Base-by-base conservation (phyloP, 2,113 vertebrate species). In the Microcebus tavaratra region DNA sequence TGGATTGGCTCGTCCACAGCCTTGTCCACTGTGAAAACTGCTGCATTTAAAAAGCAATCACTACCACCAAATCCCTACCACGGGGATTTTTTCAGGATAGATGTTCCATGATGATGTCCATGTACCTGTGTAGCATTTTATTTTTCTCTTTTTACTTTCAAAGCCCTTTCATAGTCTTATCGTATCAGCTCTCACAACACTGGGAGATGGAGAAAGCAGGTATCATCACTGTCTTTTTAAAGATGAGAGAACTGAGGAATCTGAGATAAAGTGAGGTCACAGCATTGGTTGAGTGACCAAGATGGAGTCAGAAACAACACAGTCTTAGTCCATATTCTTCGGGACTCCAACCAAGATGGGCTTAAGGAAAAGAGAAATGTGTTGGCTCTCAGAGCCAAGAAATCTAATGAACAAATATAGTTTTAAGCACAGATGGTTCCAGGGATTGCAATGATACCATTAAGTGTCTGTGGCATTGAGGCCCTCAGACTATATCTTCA, bases 181-280 rank as follows among this genome's bases (percentile, higher is more conserved):
- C 6, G 0, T 11, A 18, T 18, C 34, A 68, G 5, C 14, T 92
- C 18, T 80, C 63, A 63, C 1, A 50, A 61, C 29, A 11, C 0
- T n/a, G 14, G 34, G 27, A 18, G 8, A 6, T 13, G 63, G 42
- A 8, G 23, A 75, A 70, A 88, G 3, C 3, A 61, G 6, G 1
- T 72, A 14, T 50, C n/a, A 27, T 57, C 36, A 55, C 2, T 42
- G 0, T n/a, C 8, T n/a, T 94, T 91, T 48, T 10, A 42, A 10
- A 87, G 18, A 59, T 70, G 9, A 90, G 34, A 87, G 83, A 81
- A 50, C 3, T 25, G 39, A 92, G 53, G 20, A 67, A 79, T 45
- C n/a, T 29, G 75, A 70, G 50, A 48, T 29, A 53, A 23, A 89
- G n/a, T 3, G 9, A 93, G 67, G n/a, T 63, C 39, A 78, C 29